phyloP scores from a whole-genome alignment of 1,140 invertebrate genomes.

The Bombus picipes region DNA sequence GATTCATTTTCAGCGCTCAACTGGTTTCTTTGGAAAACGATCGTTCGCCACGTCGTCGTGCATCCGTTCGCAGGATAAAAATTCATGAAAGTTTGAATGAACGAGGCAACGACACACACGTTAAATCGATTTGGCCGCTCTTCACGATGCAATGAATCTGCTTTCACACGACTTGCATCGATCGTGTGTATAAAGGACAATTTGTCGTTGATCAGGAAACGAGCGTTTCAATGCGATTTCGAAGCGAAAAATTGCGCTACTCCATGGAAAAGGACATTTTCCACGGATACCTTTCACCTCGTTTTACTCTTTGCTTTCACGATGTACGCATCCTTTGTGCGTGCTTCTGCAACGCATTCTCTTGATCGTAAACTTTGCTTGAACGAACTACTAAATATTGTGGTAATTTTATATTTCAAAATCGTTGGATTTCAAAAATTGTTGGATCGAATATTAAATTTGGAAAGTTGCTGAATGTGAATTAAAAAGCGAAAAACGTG shows the following conservation, averaged over 20 bases:
- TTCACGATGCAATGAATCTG: neutral
- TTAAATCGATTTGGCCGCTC: neutral
- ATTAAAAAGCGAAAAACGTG: neutral
- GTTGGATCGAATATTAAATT: neutral
- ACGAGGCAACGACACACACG: conserved; percentile 3
- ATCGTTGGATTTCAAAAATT: neutral
- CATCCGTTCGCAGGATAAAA: neutral
- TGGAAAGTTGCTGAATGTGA: neutral
- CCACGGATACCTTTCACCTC: conserved; percentile 30
- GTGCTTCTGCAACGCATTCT: neutral
- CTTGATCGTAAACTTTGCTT: neutral
- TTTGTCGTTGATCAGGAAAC: neutral
- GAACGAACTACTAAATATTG: neutral
- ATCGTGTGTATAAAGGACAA: neutral
- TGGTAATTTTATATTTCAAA: no score
- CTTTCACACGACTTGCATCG: conserved; percentile 39
- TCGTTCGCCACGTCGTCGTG: neutral
- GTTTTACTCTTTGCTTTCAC: conserved; percentile 24
- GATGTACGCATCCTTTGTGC: neutral
- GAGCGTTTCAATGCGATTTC: neutral
- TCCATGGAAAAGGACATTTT: conserved; percentile 2
- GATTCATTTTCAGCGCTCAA: conserved; percentile 25
- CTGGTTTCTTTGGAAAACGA: conserved; percentile 38
- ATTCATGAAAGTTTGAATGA: conserved; percentile 42
- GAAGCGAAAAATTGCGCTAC: conserved; percentile 30